Evolutionary conservation across 2,113 vertebrate species (phyloP).

Genomic region (Thryonomys swinderianus): DNA sequence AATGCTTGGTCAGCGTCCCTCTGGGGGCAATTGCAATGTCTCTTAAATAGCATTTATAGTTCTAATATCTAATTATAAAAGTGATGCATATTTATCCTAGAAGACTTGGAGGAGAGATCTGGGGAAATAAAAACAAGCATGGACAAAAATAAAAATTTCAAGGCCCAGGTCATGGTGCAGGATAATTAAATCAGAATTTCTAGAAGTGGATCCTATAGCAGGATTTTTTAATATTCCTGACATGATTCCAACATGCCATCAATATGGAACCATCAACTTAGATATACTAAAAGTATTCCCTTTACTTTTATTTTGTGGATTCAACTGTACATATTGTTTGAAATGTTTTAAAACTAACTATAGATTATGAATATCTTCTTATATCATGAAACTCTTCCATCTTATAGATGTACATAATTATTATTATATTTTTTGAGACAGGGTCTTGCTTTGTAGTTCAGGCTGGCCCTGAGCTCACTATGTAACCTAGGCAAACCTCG

Average conservation of each 20-base stretch:
- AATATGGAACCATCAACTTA: background rate
- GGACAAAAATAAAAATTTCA: background rate
- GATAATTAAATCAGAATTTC: background rate
- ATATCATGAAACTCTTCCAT: background rate
- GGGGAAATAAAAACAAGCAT: background rate
- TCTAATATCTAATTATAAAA: slow-evolving; percentile 67
- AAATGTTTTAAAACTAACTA: background rate
- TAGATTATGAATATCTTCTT: background rate
- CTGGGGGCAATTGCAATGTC: background rate
- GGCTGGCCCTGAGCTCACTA: too few species aligned
- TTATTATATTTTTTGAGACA: too few species aligned
- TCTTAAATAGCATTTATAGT: slow-evolving; percentile 36
- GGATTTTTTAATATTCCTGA: background rate
- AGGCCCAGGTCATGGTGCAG: background rate
- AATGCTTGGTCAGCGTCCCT: slow-evolving; percentile 8
- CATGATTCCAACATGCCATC: background rate
- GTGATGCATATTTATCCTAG: slow-evolving; percentile 47
- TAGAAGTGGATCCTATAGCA: background rate
- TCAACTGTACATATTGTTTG: background rate
- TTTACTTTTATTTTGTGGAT: background rate
- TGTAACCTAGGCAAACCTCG: too few species aligned
- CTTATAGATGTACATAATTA: background rate
- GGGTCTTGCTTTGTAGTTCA: too few species aligned
- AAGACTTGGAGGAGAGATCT: background rate
- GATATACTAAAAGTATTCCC: background rate